phyloP scores from a whole-genome alignment of 2,888 invertebrate species.

The Hypomecis punctinalis region DNA sequence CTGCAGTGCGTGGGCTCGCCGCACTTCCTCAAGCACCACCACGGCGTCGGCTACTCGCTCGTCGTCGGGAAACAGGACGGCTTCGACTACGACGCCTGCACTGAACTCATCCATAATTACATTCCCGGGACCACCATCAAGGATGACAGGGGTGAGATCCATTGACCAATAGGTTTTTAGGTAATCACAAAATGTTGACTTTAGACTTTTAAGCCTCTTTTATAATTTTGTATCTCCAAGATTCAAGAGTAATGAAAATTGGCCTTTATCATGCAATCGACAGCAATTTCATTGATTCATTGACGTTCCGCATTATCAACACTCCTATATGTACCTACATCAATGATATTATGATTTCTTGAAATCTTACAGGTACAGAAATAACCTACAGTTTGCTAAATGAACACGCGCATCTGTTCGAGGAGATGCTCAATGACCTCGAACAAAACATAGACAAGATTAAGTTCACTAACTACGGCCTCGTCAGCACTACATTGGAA shows the following conservation, averaged over 20 bases:
- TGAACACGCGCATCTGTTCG: constrained; percentile 86
- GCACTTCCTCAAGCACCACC: constrained; percentile 92
- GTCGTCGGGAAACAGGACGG: constrained; percentile 79
- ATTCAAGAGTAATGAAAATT: too few relatives aligned
- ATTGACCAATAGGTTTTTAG: too few relatives aligned
- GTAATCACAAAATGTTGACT: too few relatives aligned
- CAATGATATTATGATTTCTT: too few relatives aligned
- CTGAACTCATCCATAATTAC: constrained; percentile 85
- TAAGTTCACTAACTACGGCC: constrained; percentile 91
- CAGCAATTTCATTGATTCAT: too few relatives aligned
- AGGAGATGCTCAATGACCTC: constrained; percentile 88
- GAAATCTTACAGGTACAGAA: constrained; percentile 84
- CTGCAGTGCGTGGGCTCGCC: constrained; percentile 93
- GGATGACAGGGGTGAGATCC: constrained; percentile 75
- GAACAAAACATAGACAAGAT: constrained; percentile 85
- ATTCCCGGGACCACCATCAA: constrained; percentile 88
- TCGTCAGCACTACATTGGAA: constrained; percentile 94
- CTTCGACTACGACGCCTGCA: constrained; percentile 69
- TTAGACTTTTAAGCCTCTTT: too few relatives aligned
- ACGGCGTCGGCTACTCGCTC: constrained; percentile 93
- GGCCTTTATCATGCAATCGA: too few relatives aligned
- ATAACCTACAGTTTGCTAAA: constrained; percentile 89
- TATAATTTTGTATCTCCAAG: too few relatives aligned
- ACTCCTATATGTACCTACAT: too few relatives aligned
- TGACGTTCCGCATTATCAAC: too few relatives aligned